Evolutionary conservation across 2,888 invertebrate genomes (phyloP), one percentile per base, ranked within the genome.

Genomic region (Hirudinaria manillensis): DNA sequence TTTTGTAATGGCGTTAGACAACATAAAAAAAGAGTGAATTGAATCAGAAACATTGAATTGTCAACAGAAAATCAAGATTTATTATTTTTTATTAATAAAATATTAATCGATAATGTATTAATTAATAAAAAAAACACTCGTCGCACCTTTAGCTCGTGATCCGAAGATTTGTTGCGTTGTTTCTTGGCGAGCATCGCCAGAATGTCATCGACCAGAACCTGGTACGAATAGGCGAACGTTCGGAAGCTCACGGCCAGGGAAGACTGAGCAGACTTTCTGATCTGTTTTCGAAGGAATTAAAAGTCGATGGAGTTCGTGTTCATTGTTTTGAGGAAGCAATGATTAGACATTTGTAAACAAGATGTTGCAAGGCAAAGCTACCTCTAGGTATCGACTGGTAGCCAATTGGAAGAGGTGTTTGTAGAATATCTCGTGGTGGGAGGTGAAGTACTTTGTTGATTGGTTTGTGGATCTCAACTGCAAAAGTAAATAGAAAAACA

Each of bases 211-310:
- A 91, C 84, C 0, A 93, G 82, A 3, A 89, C 85, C 3, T 88
- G 88, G 84, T 91, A 92, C 0, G 91, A 91, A 83, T 90, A 90
- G 0, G 91, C 89, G 82, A 90, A 91, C 81, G 88, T 88, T 67
- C 87, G 86, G 45, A 92, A 86, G 80, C 89, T 88, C 81, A 87
- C 86, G 79, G 88, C 89, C 1, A 93, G 85, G 76, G 89, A 89
- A 0, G 85, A 82, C 86, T 93, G 93, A 0, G 92, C 90, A 71
- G 87, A 85, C 75, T 88, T 87, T 72, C 93, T 89, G 3, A 91
- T 87, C 89, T 89, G 56, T n/a, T 51, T 10, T n/a, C n/a, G 51
- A 38, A n/a, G 29, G 24, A 24, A 65, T 19, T 16, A 65, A 65
- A 45, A 70, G 38, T 19, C 10, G 45, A 32, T 13, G 65, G 65